Evolutionary conservation across 35 echinoderm and acorn worm genomes (phyloP), one percentile per base, ranked within the genome.

Genomic region (Lytechinus pictus): DNA sequence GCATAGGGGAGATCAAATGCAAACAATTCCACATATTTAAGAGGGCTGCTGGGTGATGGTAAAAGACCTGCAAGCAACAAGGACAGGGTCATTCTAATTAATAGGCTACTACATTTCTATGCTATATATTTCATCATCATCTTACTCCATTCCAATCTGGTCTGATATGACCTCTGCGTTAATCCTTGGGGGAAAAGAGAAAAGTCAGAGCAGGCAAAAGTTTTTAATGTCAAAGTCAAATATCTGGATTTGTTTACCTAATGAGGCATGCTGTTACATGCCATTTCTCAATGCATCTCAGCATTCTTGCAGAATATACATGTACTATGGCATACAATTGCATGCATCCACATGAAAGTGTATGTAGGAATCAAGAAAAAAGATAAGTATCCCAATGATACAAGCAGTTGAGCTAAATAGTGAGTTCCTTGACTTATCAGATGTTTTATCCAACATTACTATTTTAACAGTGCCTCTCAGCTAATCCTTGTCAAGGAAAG

Each of bases 61-160:
- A 24, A 79, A 24, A 79, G n/a, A 79, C 66, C 66, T 79, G 66
- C 66, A 79, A 79, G 61, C 61, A 5, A 79, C 66, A 58, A 79
- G 66, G 66, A 79, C 19, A 79, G 66, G 66, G 66, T 79, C 66
- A 79, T 79, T 79, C 66, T 79, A 79, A 79, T 79, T 79, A n/a
- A n/a, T n/a, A 44, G 33, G 0, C 33, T 44, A 79, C 66, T 79
- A 79, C 66, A 79, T 79, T 79, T 52, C 88, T 90, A 90, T 52
- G 52, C 88, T 90, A 44, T 44, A 44, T 44, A 90, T 16, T 58
- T 58, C 56, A 52, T 44, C 52, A 54, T 54, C 88, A 28, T 90
- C 88, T 90, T 90, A 90, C 88, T 90, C 88, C 88, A 90, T 90
- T 90, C 88, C 88, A 90, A 90, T 90, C 52, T 90, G 88, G 88